Percentiles rank a stretch among this genome's conserved stretches.
These are phyloP conservation scores for Myrmecobius fasciatus DNA, from an alignment of 2,113 vertebrate genomes.

Conservation along the genomic window DNA sequence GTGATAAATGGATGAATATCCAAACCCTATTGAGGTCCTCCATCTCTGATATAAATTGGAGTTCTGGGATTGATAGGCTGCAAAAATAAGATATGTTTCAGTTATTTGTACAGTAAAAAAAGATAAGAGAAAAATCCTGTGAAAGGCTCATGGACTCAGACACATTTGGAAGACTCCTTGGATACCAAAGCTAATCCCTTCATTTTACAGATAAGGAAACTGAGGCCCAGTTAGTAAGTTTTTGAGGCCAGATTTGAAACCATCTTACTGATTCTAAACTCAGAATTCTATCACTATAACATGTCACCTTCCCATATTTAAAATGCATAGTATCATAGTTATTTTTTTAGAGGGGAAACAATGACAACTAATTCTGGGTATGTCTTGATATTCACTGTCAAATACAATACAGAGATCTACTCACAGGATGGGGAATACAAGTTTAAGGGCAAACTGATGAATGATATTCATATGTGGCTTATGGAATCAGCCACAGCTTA, in stretches of 20 bases:
- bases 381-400: not conserved
- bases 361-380: not conserved
- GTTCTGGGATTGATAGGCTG: not conserved
- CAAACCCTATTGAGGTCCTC: constrained; percentile 41
- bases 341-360: not conserved
- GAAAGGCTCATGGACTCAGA: not conserved
- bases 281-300: not conserved
- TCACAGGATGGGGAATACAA: not conserved
- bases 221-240: not conserved
- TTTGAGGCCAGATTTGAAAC: not conserved
- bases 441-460: not conserved
- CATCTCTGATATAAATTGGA: not conserved
- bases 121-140: not conserved
- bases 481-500: not conserved
- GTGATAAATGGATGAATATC: constrained; percentile 33
- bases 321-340: not conserved
- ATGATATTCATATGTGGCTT: not conserved
- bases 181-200: not conserved
- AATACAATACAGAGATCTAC: not conserved
- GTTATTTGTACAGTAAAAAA: not conserved
- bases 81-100: not conserved
- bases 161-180: not conserved
- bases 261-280: not conserved
- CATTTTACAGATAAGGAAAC: not conserved
- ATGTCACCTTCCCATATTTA: not conserved